Percentiles rank a stretch among this genome's conserved stretches.
phyloP scores from a whole-genome alignment of 2,888 invertebrate genomes.

The Lordiphosa andalusiaca region DNA sequence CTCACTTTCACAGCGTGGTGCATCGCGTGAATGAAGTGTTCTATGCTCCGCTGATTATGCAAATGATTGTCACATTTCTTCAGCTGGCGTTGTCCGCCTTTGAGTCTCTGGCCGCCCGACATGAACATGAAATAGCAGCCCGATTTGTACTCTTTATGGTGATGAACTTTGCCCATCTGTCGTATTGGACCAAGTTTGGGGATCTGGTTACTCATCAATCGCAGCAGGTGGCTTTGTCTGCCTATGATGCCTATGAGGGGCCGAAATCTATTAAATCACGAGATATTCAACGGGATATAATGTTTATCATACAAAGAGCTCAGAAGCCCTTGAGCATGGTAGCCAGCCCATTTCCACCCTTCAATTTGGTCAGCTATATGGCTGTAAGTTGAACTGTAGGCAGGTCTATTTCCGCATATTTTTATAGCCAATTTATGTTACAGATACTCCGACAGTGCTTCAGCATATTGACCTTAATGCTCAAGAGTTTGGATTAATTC shows the following conservation, averaged over 20 bases:
- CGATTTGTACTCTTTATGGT: conserved; percentile 33
- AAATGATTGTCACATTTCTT: conserved; percentile 32
- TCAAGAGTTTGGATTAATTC: conserved; percentile 39
- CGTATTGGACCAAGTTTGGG: conserved; percentile 41
- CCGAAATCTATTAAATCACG: conserved; percentile 4
- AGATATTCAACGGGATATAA: conserved; percentile 20
- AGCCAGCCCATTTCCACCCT: conserved; percentile 37
- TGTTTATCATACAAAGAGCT: conserved; percentile 35
- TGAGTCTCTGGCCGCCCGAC: conserved; percentile 20
- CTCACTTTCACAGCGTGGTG: conserved; percentile 16
- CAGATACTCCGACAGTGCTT: conserved; percentile 51
- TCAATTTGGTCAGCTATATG: conserved; percentile 39
- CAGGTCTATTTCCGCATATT: no score
- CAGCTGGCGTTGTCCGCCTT: conserved; percentile 47
- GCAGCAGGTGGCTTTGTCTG: conserved; percentile 32
- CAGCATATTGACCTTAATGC: conserved; percentile 37
- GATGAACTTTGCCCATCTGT: conserved; percentile 30
- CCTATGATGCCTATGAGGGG: conserved; percentile 34
- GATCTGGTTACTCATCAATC: conserved; percentile 45
- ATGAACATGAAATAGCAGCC: conserved; percentile 29
- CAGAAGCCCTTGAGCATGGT: conserved; percentile 36
- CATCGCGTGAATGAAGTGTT: conserved; percentile 33
- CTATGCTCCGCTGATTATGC: conserved; percentile 33
- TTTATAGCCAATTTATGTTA: background rate
- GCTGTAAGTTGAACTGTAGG: conserved; percentile 29